Evolutionary conservation across 2,888 invertebrate genomes (phyloP), one percentile per base, ranked within the genome.

Genomic region (Tinea trinotella): DNA sequence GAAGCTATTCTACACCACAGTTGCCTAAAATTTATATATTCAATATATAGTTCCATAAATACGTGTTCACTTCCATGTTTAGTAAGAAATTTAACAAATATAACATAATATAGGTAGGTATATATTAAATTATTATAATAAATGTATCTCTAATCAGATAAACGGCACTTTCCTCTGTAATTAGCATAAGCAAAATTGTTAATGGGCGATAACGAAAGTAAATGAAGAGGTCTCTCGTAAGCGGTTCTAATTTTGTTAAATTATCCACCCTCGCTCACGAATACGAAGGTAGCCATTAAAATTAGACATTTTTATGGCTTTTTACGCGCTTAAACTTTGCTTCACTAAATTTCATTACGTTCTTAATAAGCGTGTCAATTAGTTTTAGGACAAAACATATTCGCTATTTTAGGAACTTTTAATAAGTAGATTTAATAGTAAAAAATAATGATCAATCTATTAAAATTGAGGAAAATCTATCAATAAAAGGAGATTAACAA

Each of bases 141-240:
- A 30, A 30, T 12, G 13, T 2, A 30, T 30, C 3, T 12, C 4
- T 15, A 40, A 40, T 40, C 17, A 40, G 13, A 40, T 40, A 40
- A 40, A 10, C 10, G 17, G 40, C 40, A 17, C 17, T 40, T 7
- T 13, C 36, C 13, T 40, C 12, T 7, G 40, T 50, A 20, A 50
- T 50, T 50, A 50, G 50, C 50, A 50, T 50, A 50, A 50, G 50
- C 24, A 24, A 50, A 24, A 50, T 50, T 50, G 50, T 50, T 50
- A 50, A 50, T 50, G 50, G 24, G 24, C 22, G 24, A 24, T 24
- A 50, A 50, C 50, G 24, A 4, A 50, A 50, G 24, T 24, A 24
- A 50, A 50, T 50, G 22, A 50, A 17, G 40, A 17, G 40, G 40
- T 30, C 30, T 30, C 40, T 3, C 17, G 40, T 15, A 40, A 40